Percentiles rank a stretch among this genome's conserved stretches.
These are phyloP conservation scores for Aporrectodea caliginosa DNA, from an alignment of 1,140 invertebrate species.

Conservation along the genomic window DNA sequence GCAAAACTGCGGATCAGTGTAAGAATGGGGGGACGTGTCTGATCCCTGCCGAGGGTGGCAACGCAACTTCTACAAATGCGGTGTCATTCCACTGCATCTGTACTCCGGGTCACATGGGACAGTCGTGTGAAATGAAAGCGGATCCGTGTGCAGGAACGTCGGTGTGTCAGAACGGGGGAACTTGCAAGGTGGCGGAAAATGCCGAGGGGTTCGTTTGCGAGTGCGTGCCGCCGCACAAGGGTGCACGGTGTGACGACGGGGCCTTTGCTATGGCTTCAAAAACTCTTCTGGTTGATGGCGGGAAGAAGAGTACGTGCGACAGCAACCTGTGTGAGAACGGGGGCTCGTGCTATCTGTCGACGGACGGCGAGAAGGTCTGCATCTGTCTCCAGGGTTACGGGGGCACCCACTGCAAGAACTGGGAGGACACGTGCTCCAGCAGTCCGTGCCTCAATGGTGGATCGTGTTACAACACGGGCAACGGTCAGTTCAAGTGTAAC, in stretches of 20 bases:
- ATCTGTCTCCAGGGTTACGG: not conserved
- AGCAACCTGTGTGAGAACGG: not conserved
- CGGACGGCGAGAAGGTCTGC: not conserved
- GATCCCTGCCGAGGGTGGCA: not conserved
- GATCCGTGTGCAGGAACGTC: not conserved
- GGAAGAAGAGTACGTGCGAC: not conserved
- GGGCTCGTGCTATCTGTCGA: not conserved
- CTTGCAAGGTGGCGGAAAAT: not conserved
- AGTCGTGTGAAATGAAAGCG: not conserved
- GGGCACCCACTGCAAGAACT: not conserved
- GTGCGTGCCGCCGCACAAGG: not conserved
- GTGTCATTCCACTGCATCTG: not conserved
- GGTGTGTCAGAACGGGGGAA: not conserved
- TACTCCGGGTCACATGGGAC: not conserved
- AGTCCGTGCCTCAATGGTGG: not conserved
- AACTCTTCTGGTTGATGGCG: not conserved
- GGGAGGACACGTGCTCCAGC: not conserved
- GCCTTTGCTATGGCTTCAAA: not conserved
- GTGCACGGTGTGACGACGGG: not conserved
- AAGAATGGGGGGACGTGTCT: not conserved
- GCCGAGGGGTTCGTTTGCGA: not conserved
- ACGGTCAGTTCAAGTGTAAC: not conserved
- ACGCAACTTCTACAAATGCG: not conserved
- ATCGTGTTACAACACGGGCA: not conserved
- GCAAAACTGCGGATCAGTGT: not conserved